phyloP scores from a whole-genome alignment of 2,888 invertebrate genomes.

The Lasioglossum leucozonium region DNA sequence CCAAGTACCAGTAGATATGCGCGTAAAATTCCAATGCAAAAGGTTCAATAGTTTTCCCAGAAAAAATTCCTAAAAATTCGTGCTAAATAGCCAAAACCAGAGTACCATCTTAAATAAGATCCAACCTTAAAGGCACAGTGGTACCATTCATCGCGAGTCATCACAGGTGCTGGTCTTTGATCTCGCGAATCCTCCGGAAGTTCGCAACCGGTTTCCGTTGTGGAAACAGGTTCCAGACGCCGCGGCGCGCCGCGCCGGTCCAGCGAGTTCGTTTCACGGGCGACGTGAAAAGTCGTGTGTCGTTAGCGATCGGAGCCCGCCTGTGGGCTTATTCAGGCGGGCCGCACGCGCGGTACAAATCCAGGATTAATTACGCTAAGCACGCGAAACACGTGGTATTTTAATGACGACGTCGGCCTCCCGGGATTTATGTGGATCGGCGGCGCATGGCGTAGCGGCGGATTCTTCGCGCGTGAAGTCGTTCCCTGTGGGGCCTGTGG shows the following conservation, averaged over 20 bases:
- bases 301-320: constrained; percentile 25
- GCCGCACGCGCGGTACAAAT: constrained; percentile 23
- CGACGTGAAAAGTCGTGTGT: constrained; percentile 27
- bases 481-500: neutral
- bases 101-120: neutral
- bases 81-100: neutral
- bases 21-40: too few relatives aligned
- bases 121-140: neutral
- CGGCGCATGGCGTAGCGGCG: constrained; percentile 20
- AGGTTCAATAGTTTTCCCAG: neutral
- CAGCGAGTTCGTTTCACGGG: neutral
- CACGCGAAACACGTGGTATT: constrained; percentile 42
- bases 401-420: constrained; percentile 49
- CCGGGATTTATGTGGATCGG: constrained; percentile 43
- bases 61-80: neutral
- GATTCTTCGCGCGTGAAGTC: constrained; percentile 40
- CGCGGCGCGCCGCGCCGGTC: neutral
- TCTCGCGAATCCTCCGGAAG: neutral
- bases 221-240: constrained; percentile 8
- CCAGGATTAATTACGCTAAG: constrained; percentile 45
- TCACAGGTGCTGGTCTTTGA: neutral
- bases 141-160: neutral
- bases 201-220: neutral
- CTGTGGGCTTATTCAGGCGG: constrained; percentile 1
- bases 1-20: neutral